Conservation (phyloP, 2,113 vertebrate genomes). For the human region DNA sequence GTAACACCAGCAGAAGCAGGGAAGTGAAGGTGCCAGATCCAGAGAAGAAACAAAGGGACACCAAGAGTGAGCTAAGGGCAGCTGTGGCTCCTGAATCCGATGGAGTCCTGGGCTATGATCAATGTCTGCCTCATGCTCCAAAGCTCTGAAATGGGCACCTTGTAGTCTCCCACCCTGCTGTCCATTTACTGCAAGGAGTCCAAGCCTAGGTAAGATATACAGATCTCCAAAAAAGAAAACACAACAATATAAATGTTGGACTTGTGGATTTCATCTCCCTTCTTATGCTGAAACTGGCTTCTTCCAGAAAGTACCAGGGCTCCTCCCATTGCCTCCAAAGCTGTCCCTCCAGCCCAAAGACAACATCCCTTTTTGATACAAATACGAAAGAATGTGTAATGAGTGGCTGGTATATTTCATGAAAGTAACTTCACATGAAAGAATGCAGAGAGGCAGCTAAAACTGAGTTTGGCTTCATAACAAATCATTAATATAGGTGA, state of each 20-base stretch:
- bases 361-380: conserved; percentile 82
- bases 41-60: background rate
- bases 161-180: background rate
- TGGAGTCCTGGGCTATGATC: background rate
- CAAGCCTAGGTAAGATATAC: background rate
- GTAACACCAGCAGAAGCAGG: background rate
- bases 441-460: conserved; percentile 83
- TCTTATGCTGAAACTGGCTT: conserved; percentile 52
- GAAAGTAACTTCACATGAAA: conserved; percentile 84
- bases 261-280: background rate
- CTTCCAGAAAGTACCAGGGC: conserved; percentile 80
- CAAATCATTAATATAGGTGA: conserved; percentile 85
- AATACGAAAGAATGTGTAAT: conserved; percentile 85
- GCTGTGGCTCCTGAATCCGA: background rate
- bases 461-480: conserved; percentile 83
- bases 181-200: background rate
- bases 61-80: background rate
- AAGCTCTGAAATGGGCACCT: background rate
- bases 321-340: conserved; percentile 44
- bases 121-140: no score
- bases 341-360: conserved; percentile 79
- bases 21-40: background rate
- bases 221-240: background rate
- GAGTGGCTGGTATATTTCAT: conserved; percentile 79
- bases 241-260: background rate